A percentile compares a stretch with the other conserved stretches of the same genome.
Evolutionary conservation across 2,113 vertebrate genomes (phyloP).

Genomic region (Euleptes europaea): DNA sequence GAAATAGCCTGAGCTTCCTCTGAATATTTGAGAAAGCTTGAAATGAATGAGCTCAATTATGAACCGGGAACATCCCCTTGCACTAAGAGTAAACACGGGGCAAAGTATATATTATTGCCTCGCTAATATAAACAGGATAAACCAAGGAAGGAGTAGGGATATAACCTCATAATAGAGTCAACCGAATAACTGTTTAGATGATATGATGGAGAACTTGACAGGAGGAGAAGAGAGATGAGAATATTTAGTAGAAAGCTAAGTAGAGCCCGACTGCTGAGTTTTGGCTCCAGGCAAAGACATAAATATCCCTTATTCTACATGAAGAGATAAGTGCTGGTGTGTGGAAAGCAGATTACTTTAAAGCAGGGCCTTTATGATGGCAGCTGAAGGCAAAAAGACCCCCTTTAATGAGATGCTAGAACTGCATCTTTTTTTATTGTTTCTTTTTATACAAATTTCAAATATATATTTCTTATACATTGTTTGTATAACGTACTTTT

Average conservation of each 20-base stretch:
- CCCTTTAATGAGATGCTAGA: background rate
- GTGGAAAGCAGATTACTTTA: slow-evolving; percentile 22
- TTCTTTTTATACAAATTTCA: too few species aligned
- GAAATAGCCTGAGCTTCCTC: too few species aligned
- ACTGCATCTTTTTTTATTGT: too few species aligned
- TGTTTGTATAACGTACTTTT: too few species aligned
- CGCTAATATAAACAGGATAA: background rate
- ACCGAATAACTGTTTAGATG: background rate
- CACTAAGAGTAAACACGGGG: background rate
- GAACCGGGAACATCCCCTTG: too few species aligned
- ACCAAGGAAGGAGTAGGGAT: background rate
- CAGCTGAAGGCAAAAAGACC: slow-evolving; percentile 10
- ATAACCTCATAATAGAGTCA: too few species aligned
- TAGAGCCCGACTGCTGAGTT: background rate
- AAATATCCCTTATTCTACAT: slow-evolving; percentile 16
- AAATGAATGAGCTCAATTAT: too few species aligned
- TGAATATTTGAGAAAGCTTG: too few species aligned
- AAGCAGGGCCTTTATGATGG: background rate
- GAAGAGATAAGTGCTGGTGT: slow-evolving; percentile 23
- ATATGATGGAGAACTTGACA: background rate
- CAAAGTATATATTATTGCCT: background rate
- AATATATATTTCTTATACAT: too few species aligned
- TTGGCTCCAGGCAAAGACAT: slow-evolving; percentile 14
- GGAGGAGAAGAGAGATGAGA: background rate
- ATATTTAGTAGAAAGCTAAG: background rate